These are phyloP conservation scores for Biston stratarius DNA, from an alignment of 2,888 invertebrate species.

Conservation along the genomic window DNA sequence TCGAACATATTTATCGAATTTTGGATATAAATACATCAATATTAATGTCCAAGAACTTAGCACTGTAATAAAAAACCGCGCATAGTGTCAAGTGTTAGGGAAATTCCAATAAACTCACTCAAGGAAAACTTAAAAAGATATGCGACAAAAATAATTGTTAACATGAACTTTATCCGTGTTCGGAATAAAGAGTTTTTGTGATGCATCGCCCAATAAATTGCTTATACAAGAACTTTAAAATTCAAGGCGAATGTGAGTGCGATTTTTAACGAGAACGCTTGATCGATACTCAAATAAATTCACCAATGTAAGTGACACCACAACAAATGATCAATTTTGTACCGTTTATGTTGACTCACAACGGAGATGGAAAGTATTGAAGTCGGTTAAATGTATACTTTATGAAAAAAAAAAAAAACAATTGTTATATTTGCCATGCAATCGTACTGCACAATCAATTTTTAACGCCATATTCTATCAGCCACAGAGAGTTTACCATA, in stretches of 20 bases:
- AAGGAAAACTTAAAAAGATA: conserved; percentile 38
- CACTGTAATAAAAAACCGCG: not conserved
- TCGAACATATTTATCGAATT: not conserved
- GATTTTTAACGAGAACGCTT: conserved; percentile 56
- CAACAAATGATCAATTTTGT: conserved; percentile 60
- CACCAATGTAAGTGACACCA: conserved; percentile 55
- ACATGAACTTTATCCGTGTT: conserved; percentile 55
- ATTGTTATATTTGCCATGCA: no score
- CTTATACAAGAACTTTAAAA: conserved; percentile 57
- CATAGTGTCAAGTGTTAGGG: conserved; percentile 12
- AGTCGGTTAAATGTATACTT: no score
- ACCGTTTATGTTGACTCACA: conserved; percentile 47
- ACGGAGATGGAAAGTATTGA: not conserved
- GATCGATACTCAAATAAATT: conserved; percentile 70
- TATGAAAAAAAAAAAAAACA: no score
- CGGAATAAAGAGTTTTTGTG: conserved; percentile 58
- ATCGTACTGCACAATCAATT: not conserved
- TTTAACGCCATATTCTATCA: no score
- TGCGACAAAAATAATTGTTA: conserved; percentile 50
- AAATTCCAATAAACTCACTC: conserved; percentile 22
- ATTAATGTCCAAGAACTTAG: not conserved
- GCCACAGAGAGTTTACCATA: no score
- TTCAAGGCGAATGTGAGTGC: conserved; percentile 58
- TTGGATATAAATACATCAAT: not conserved
- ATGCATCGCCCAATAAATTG: conserved; percentile 68